A percentile compares a stretch with the other conserved stretches of the same genome.
Evolutionary conservation across 1,140 invertebrate genomes (phyloP).

Genomic region (Trypoxylus dichotomus): DNA sequence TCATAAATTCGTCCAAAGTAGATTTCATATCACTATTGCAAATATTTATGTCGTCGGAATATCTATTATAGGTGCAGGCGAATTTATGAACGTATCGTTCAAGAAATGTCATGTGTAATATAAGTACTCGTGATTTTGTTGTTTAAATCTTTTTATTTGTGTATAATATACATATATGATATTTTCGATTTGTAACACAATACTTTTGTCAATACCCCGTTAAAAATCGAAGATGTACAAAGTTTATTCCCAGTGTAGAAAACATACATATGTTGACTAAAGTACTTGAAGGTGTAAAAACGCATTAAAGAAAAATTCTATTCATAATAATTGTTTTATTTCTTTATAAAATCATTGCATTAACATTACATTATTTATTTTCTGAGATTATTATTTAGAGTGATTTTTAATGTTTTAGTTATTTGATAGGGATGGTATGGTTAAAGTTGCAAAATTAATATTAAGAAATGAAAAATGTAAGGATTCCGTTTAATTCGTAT

Average conservation of each 20-base stretch:
- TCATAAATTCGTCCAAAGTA: background rate
- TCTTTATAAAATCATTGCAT: too few relatives aligned
- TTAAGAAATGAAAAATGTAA: too few relatives aligned
- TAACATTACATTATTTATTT: too few relatives aligned
- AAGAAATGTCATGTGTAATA: slow-evolving; percentile 19
- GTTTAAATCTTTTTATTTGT: slow-evolving; percentile 15
- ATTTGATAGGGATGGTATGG: too few relatives aligned
- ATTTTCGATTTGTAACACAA: slow-evolving; percentile 18
- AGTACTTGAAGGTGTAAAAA: slow-evolving; percentile 42
- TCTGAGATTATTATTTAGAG: too few relatives aligned
- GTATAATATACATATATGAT: slow-evolving; percentile 10
- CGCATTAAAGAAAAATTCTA: slow-evolving; percentile 36
- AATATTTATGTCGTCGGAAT: background rate
- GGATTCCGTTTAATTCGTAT: too few relatives aligned
- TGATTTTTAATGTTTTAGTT: too few relatives aligned
- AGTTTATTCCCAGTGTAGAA: slow-evolving; percentile 22
- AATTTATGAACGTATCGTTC: background rate
- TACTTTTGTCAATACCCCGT: background rate
- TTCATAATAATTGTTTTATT: slow-evolving; percentile 30
- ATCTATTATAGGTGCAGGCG: background rate
- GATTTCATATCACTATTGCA: too few relatives aligned
- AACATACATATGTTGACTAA: slow-evolving; percentile 38
- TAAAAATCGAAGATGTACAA: slow-evolving; percentile 23
- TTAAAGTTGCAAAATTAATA: too few relatives aligned
- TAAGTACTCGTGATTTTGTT: slow-evolving; percentile 24